Conservation (phyloP, 2,888 invertebrate species). For the Hyles lineata region DNA sequence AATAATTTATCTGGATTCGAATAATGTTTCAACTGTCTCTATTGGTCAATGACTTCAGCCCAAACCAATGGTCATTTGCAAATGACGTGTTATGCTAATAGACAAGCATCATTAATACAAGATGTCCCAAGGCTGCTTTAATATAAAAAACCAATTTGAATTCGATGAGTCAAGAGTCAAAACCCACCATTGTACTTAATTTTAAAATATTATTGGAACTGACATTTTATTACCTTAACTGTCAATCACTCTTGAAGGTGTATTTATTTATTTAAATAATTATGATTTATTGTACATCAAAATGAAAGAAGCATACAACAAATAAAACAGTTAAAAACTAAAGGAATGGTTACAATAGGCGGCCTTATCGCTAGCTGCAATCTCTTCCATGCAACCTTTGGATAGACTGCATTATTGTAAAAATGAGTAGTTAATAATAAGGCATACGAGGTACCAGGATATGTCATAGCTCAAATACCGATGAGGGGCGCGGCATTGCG, state of each 20-base stretch:
- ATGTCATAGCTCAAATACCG: not conserved
- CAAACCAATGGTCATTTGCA: slow-evolving; percentile 14
- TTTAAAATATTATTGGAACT: not conserved
- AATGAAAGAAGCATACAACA: no score
- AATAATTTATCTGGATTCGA: no score
- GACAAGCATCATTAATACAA: slow-evolving; percentile 4
- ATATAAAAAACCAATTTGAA: not conserved
- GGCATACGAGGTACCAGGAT: not conserved
- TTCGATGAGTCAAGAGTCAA: slow-evolving; percentile 4
- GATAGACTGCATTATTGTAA: no score
- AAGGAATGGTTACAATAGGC: no score
- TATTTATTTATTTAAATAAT: no score
- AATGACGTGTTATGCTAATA: not conserved
- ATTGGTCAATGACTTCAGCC: not conserved
- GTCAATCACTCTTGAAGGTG: no score
- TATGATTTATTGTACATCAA: no score
- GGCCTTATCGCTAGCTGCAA: no score
- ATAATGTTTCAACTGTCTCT: not conserved
- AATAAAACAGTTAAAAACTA: no score
- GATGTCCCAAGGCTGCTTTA: not conserved
- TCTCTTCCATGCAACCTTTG: no score
- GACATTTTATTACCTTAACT: not conserved
- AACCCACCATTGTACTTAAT: not conserved
- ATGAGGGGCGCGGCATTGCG: not conserved
- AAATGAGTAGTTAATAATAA: not conserved